These are phyloP conservation scores for Apamea monoglypha DNA, from an alignment of 2,888 invertebrate genomes.

Conservation along the genomic window DNA sequence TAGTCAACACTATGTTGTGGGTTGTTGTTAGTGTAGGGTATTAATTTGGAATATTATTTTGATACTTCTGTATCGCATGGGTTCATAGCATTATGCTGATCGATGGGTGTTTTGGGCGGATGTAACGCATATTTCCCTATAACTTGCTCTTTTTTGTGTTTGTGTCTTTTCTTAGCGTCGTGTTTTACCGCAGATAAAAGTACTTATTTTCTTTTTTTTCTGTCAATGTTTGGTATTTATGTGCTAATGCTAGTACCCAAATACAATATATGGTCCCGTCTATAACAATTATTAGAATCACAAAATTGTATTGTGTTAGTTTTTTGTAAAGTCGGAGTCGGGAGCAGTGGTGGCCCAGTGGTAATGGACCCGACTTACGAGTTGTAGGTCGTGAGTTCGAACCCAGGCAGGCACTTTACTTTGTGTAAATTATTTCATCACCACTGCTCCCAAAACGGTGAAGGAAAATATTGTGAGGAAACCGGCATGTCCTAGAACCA, in stretches of 20 bases:
- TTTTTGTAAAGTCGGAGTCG: too few species aligned
- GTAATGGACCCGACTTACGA: too few species aligned
- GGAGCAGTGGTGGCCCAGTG: too few species aligned
- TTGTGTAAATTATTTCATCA: too few species aligned
- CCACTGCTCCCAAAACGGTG: too few species aligned
- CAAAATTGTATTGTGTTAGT: neutral
- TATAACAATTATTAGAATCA: neutral
- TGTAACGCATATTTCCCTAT: neutral
- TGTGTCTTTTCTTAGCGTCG: neutral
- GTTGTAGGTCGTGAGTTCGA: too few species aligned
- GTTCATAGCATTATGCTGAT: neutral
- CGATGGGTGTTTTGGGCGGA: neutral
- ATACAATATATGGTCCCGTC: neutral
- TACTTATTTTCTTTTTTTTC: neutral
- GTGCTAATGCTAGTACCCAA: neutral
- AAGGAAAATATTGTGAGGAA: too few species aligned
- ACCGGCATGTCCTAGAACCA: too few species aligned
- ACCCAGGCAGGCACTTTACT: too few species aligned
- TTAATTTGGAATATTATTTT: neutral
- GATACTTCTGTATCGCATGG: neutral
- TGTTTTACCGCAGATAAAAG: neutral
- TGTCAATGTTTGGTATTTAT: neutral
- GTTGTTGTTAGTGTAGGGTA: neutral
- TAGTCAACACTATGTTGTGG: conserved; percentile 28
- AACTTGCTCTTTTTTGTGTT: neutral